Conservation (phyloP, 2,113 vertebrate species). For the Marcusenius ussheri region DNA sequence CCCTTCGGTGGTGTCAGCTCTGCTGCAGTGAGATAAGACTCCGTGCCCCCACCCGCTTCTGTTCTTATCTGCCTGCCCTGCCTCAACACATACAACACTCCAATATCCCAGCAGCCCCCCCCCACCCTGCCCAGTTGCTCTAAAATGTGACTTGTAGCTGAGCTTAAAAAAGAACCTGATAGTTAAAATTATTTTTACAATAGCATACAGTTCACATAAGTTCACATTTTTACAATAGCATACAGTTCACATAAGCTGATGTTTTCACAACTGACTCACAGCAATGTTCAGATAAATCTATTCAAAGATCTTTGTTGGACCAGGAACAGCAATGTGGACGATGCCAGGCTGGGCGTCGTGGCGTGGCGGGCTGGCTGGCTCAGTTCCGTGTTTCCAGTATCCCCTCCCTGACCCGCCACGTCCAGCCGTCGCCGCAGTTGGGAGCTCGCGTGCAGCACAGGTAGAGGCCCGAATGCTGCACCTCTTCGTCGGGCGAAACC, state of each 20-base stretch:
- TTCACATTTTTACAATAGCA: neutral
- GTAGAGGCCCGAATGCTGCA: conserved; percentile 61
- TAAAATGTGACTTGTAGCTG: neutral
- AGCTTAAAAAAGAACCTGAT: neutral
- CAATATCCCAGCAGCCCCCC: neutral
- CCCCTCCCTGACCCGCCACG: conserved; percentile 65
- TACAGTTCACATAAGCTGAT: neutral
- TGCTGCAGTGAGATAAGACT: neutral
- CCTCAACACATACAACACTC: neutral
- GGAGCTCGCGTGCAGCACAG: conserved; percentile 64
- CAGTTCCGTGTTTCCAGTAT: conserved; percentile 48
- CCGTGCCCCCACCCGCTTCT: neutral
- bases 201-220: neutral
- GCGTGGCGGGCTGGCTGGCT: neutral
- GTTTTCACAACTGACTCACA: neutral
- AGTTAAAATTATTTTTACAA: neutral
- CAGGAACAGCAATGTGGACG: neutral
- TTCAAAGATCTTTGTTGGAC: neutral
- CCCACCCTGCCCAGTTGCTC: neutral
- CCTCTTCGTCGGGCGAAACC: conserved; percentile 61
- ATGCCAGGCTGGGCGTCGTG: neutral
- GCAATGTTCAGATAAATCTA: neutral
- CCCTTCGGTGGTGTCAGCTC: neutral
- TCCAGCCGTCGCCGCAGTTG: conserved; percentile 58
- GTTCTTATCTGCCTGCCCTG: neutral